These are phyloP conservation scores for Drosophila littoralis DNA, from an alignment of 1,140 invertebrate genomes.

Conservation along the genomic window DNA sequence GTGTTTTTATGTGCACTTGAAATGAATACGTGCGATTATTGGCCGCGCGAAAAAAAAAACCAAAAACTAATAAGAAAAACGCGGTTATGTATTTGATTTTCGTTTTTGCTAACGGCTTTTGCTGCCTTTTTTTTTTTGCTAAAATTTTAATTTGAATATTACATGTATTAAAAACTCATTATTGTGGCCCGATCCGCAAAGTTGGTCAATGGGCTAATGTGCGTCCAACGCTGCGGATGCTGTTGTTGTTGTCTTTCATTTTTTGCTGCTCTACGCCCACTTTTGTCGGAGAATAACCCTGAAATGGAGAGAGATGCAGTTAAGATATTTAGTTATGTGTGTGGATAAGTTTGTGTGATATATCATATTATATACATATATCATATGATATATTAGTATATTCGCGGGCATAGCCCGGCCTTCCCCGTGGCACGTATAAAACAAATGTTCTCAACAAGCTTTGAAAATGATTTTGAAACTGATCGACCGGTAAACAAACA, in stretches of 20 bases:
- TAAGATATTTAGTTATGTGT: not conserved
- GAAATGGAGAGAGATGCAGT: not conserved
- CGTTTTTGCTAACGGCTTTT: constrained; percentile 56
- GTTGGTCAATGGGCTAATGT: constrained; percentile 80
- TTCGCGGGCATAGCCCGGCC: too few relatives aligned
- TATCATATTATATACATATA: too few relatives aligned
- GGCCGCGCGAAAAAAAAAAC: constrained; percentile 38
- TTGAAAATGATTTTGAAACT: too few relatives aligned
- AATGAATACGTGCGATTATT: constrained; percentile 81
- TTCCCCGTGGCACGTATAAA: too few relatives aligned
- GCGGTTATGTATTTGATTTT: constrained; percentile 51
- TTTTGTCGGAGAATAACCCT: constrained; percentile 9
- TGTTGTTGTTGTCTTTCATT: constrained; percentile 17
- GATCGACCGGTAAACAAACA: too few relatives aligned
- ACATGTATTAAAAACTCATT: constrained; percentile 81
- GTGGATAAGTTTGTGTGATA: too few relatives aligned
- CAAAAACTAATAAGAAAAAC: constrained; percentile 10
- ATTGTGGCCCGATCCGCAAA: constrained; percentile 55
- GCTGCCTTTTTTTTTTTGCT: constrained; percentile 42
- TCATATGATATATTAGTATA: too few relatives aligned
- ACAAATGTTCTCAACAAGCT: too few relatives aligned
- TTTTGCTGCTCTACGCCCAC: constrained; percentile 8
- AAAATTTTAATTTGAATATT: constrained; percentile 78
- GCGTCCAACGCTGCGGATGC: constrained; percentile 48
- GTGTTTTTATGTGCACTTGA: constrained; percentile 75